Percentiles rank a stretch among this genome's conserved stretches.
These are phyloP conservation scores for Strigamia transsilvanica DNA, from an alignment of 2,888 invertebrate genomes.

Conservation along the genomic window DNA sequence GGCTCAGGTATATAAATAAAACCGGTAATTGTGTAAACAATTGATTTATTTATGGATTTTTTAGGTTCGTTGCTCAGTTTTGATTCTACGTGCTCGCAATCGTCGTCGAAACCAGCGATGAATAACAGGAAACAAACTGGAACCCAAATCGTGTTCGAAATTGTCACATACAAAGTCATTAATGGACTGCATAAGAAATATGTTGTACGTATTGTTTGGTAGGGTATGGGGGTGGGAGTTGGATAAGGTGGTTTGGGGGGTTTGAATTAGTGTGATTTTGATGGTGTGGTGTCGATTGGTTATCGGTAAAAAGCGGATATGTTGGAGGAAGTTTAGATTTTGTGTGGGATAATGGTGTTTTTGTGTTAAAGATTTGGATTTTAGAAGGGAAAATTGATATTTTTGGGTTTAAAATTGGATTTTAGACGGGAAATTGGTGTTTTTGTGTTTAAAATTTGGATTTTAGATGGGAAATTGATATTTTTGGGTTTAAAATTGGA, in stretches of 20 bases:
- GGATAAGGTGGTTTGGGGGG: too few relatives aligned
- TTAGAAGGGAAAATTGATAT: too few relatives aligned
- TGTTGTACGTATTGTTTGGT: constrained; percentile 38
- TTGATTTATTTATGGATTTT: constrained; percentile 11
- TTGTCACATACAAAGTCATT: constrained; percentile 40
- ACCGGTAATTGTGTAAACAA: background rate
- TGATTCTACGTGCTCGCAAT: background rate
- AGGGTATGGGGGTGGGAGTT: too few relatives aligned
- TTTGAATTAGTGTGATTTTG: too few relatives aligned
- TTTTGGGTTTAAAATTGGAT: background rate
- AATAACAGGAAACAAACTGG: constrained; percentile 11
- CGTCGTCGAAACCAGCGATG: background rate
- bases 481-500: background rate
- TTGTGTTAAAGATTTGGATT: too few relatives aligned
- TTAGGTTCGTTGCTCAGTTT: constrained; percentile 32
- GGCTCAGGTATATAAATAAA: background rate
- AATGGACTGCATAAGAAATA: constrained; percentile 50
- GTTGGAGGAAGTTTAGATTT: too few relatives aligned
- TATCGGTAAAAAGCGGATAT: too few relatives aligned
- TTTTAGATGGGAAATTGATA: too few relatives aligned
- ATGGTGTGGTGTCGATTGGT: too few relatives aligned
- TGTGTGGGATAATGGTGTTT: too few relatives aligned
- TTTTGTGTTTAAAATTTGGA: too few relatives aligned
- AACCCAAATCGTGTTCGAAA: constrained; percentile 50
- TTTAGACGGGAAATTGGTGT: too few relatives aligned